Base-by-base conservation (phyloP, 2,113 vertebrate species). In the Notarius quadriscutis region DNA sequence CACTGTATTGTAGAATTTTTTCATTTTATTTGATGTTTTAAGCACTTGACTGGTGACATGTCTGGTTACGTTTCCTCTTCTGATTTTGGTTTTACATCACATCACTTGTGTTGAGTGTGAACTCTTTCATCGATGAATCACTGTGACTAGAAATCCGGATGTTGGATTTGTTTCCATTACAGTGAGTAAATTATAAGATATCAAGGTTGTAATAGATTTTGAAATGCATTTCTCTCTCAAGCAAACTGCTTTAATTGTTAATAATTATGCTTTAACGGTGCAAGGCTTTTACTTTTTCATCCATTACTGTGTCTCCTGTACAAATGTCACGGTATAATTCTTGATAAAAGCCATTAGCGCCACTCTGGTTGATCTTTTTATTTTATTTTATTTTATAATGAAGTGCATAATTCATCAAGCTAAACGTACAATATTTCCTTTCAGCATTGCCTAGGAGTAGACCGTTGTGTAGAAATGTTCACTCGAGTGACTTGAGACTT, bases 261-360 rank as follows among this genome's bases (percentile, higher is more conserved):
- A 30, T 48, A 72, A 83, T 11, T 60, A 11, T 1, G 11, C 74
- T 27, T 75, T 69, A 34, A 41, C 22, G 25, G 51, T 20, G 60
- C 34, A 78, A 78, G 10, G 7, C 25, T 30, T 53, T 51, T 75
- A 12, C 11, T 48, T 48, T 22, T 71, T 2, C 18, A 9, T 53
- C 41, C 20, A 34, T 57, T 58, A 74, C 18, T 2, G 7, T 85
- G 71, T 58, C 84, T 63, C 25, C 10, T 77, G 34, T 78, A 12
- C 34, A n/a, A 78, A 30, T 57, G 77, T 67, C 41, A 69, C 25
- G 20, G n/a, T 15, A 53, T 86, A 57, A 41, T 69, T 81, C 55
- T 55, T 81, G 53, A 74, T 88, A 15, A 55, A 78, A 72, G n/a
- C 15, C 55, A 69, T 88, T 84, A 88, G 87, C 74, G 65, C 65